Evolutionary conservation across 2,797 vertebrate genomes (phyloP).

Genomic region (Sciurus carolinensis): DNA sequence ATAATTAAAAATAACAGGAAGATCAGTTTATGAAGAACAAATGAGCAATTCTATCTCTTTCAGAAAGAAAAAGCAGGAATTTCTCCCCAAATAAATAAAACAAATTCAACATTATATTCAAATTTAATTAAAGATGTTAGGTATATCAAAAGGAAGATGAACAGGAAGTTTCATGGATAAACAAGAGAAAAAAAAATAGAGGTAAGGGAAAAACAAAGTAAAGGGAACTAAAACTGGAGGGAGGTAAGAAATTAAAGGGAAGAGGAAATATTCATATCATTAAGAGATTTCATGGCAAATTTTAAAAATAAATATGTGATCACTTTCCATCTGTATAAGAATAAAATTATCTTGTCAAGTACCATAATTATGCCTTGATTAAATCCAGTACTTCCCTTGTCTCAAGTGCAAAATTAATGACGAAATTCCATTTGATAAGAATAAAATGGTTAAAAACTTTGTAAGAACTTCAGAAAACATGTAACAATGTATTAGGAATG

Average conservation of each 20-base stretch:
- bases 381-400: conserved; percentile 65
- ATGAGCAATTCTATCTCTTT: background rate
- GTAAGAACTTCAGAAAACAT: conserved; percentile 11
- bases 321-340: conserved; percentile 72
- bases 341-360: conserved; percentile 70
- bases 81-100: background rate
- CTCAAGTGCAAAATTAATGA: conserved; percentile 71
- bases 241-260: conserved; percentile 69
- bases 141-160: background rate
- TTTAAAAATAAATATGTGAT: conserved; percentile 66
- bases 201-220: background rate
- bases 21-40: background rate
- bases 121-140: background rate
- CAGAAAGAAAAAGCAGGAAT: background rate
- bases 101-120: background rate
- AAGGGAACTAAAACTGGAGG: conserved; percentile 61
- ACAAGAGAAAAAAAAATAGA: background rate
- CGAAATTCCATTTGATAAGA: conserved; percentile 43
- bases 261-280: conserved; percentile 63
- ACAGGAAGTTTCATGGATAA: background rate
- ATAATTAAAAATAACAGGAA: background rate
- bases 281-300: conserved; percentile 63
- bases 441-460: conserved; percentile 54
- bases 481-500: background rate
- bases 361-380: conserved; percentile 73